Conservation (phyloP, 1,140 invertebrate species). For the Megalonaias nervosa region DNA sequence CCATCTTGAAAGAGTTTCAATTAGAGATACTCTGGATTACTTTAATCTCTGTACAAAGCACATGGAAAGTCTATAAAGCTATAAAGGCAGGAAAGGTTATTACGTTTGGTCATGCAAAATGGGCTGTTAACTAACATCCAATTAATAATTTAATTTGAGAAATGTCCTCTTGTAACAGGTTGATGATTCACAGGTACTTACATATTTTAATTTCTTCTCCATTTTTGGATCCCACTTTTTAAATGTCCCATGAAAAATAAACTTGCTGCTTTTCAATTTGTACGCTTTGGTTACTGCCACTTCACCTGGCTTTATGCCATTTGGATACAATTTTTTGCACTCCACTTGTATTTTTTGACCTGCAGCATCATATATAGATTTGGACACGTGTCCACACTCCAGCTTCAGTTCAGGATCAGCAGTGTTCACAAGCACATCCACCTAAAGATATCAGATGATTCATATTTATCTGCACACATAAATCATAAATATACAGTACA, state of each 20-base stretch:
- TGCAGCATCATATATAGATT: constrained; percentile 27
- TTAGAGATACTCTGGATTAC: too few species aligned
- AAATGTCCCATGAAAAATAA: constrained; percentile 36
- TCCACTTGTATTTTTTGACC: constrained; percentile 38
- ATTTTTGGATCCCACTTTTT: background rate
- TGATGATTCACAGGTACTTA: background rate
- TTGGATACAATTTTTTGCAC: constrained; percentile 23
- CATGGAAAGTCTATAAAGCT: too few species aligned
- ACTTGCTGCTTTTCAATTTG: constrained; percentile 38
- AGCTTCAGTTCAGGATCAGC: constrained; percentile 34
- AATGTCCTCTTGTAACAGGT: too few species aligned
- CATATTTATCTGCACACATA: too few species aligned
- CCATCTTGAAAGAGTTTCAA: too few species aligned
- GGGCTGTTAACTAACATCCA: too few species aligned
- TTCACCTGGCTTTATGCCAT: constrained; percentile 39
- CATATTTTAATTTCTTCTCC: background rate
- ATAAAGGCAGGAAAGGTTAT: too few species aligned
- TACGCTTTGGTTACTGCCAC: constrained; percentile 38
- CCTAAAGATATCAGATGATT: constrained; percentile 33
- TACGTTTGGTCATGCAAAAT: too few species aligned
- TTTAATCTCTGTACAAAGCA: too few species aligned
- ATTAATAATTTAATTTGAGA: too few species aligned
- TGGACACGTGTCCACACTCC: constrained; percentile 38
- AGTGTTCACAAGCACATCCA: constrained; percentile 50
- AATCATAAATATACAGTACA: too few species aligned